Percentiles rank a stretch among this genome's conserved stretches.
phyloP scores from a whole-genome alignment of 2,888 invertebrate genomes.

The Drosophila cognata region DNA sequence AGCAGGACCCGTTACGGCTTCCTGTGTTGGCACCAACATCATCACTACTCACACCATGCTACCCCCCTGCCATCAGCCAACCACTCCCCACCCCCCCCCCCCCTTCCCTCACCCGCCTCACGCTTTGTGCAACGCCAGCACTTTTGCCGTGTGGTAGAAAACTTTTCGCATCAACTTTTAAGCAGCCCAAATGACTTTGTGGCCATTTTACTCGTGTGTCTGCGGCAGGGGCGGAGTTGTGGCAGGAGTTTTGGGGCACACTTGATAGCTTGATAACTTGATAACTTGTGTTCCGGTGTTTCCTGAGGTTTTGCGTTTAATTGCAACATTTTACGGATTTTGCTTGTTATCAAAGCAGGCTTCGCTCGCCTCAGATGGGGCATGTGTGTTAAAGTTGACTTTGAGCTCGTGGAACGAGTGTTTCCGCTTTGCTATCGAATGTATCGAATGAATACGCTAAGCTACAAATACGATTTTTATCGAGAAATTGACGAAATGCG shows the following conservation, averaged over 20 bases:
- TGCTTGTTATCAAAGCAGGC: not conserved
- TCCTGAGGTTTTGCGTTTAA: conserved; percentile 50
- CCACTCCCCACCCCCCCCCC: not conserved
- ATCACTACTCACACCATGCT: conserved; percentile 5
- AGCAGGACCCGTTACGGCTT: conserved; percentile 42
- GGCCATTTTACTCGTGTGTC: conserved; percentile 57
- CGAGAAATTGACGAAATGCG: not conserved
- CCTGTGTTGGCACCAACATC: conserved; percentile 38
- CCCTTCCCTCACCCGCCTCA: not conserved
- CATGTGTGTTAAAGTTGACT: conserved; percentile 5
- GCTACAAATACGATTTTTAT: not conserved
- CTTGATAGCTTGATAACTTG: conserved; percentile 65
- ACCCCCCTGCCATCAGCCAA: fast-evolving
- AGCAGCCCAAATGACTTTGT: conserved; percentile 77
- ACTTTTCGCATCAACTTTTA: conserved; percentile 80
- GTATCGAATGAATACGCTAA: not conserved
- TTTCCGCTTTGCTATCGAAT: not conserved
- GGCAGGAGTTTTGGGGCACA: conserved; percentile 10
- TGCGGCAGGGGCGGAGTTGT: not conserved
- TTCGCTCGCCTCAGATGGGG: not conserved
- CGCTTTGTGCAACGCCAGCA: not conserved
- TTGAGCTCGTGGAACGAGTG: not conserved
- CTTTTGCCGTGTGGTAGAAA: conserved; percentile 59
- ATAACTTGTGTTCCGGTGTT: conserved; percentile 65
- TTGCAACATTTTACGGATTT: conserved; percentile 41